phyloP scores from a whole-genome alignment of 2,888 invertebrate species.

The Melieria crassipennis region DNA sequence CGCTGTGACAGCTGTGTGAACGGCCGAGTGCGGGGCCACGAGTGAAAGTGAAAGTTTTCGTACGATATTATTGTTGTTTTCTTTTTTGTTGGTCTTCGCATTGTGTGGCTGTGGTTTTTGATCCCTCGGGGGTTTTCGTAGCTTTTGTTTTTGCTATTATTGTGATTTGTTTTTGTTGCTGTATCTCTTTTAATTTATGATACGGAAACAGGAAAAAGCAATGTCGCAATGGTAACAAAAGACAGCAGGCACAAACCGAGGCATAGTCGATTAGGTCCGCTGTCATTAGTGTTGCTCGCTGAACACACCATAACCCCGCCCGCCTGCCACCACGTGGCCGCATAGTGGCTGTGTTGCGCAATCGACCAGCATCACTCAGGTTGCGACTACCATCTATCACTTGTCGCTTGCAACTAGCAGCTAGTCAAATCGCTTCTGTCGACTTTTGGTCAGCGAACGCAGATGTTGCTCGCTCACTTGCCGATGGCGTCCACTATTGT shows the following conservation, averaged over 20 bases:
- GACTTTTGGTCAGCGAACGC: conserved; percentile 47
- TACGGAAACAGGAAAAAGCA: conserved; percentile 43
- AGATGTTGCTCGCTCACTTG: conserved; percentile 55
- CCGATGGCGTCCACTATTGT: conserved; percentile 54
- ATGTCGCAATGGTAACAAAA: conserved; percentile 25
- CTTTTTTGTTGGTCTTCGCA: not conserved
- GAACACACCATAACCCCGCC: no score
- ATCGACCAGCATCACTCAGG: no score
- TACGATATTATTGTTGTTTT: not conserved
- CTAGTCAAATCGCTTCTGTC: no score
- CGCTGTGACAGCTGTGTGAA: no score
- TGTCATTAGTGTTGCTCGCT: no score
- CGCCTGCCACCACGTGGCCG: no score
- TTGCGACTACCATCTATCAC: no score
- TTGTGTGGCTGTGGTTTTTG: conserved; percentile 15
- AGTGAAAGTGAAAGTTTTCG: conserved; percentile 49
- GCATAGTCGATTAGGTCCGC: not conserved
- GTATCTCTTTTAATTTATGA: conserved; percentile 22
- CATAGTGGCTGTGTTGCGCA: no score
- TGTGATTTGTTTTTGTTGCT: conserved; percentile 22
- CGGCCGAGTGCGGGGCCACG: no score
- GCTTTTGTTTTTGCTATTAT: conserved; percentile 20
- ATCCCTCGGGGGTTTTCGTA: conserved; percentile 35
- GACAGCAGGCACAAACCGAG: conserved; percentile 13
- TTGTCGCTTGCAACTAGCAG: no score